phyloP scores from a whole-genome alignment of 2,797 vertebrate genomes.

The Merluccius polli region DNA sequence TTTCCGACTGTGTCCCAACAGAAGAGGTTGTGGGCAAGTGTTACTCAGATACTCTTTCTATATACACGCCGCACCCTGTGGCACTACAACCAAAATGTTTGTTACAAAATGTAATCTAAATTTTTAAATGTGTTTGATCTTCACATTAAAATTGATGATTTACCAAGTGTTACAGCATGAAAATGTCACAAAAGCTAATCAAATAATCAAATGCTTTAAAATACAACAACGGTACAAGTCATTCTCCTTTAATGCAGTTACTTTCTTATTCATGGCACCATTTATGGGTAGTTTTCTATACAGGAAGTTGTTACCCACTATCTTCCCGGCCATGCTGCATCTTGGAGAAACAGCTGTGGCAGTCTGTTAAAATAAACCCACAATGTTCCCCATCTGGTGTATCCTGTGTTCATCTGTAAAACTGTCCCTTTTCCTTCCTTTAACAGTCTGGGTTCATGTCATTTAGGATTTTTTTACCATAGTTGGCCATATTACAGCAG shows the following conservation, averaged over 20 bases:
- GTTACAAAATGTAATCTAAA: not conserved
- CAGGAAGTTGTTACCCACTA: slow-evolving; percentile 57
- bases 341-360: slow-evolving; percentile 35
- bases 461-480: not conserved
- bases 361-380: slow-evolving; percentile 50
- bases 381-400: slow-evolving; percentile 34
- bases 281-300: slow-evolving; percentile 26
- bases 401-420: not conserved
- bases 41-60: not conserved
- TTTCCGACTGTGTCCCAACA: not conserved
- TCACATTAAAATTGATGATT: no score
- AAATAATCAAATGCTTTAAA: not conserved
- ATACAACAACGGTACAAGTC: not conserved
- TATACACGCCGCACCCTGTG: not conserved
- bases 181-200: not conserved
- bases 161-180: no score
- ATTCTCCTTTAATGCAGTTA: not conserved
- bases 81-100: not conserved
- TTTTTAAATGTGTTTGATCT: not conserved
- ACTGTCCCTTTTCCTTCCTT: not conserved
- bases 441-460: not conserved
- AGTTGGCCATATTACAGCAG: not conserved
- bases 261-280: slow-evolving; percentile 4
- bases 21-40: not conserved
- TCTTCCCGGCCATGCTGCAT: slow-evolving; percentile 48